Conservation (phyloP, 2,888 invertebrate species). For the Melanchra persicariae region DNA sequence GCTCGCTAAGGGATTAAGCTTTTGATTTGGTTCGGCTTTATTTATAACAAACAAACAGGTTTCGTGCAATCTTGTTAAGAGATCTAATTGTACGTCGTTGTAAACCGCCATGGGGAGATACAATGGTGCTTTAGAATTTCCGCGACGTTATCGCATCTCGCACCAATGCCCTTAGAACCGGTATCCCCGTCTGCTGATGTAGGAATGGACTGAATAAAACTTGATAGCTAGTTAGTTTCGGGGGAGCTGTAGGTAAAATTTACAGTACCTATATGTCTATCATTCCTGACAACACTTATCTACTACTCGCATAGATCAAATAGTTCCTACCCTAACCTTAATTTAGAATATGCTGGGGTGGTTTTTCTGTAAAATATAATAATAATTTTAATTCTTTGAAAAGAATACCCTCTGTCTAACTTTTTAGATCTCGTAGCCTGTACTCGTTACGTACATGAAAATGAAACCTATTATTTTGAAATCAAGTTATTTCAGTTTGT, state of each 20-base stretch:
- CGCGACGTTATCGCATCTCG: slow-evolving; percentile 51
- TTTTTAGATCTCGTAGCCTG: neutral
- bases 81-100: slow-evolving; percentile 42
- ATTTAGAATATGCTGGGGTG: neutral
- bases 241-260: neutral
- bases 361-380: neutral
- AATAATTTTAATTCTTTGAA: neutral
- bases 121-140: slow-evolving; percentile 46
- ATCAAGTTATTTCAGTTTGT: slow-evolving; percentile 47
- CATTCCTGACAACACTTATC: neutral
- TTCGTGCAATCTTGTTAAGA: slow-evolving; percentile 15
- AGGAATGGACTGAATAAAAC: slow-evolving; percentile 29
- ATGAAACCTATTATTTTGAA: slow-evolving; percentile 37
- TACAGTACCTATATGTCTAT: neutral
- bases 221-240: neutral
- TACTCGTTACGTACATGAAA: neutral
- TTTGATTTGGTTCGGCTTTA: slow-evolving; percentile 6
- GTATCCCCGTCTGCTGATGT: slow-evolving; percentile 10
- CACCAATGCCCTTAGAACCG: slow-evolving; percentile 42
- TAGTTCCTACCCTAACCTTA: neutral
- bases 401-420: slow-evolving; percentile 6
- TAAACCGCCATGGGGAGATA: slow-evolving; percentile 34
- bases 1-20: too few relatives aligned
- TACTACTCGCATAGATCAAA: too few relatives aligned
- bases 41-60: slow-evolving; percentile 36